These are phyloP conservation scores for Pantherophis alleghaniensis DNA, from an alignment of 2,797 vertebrate genomes.

Conservation along the genomic window DNA sequence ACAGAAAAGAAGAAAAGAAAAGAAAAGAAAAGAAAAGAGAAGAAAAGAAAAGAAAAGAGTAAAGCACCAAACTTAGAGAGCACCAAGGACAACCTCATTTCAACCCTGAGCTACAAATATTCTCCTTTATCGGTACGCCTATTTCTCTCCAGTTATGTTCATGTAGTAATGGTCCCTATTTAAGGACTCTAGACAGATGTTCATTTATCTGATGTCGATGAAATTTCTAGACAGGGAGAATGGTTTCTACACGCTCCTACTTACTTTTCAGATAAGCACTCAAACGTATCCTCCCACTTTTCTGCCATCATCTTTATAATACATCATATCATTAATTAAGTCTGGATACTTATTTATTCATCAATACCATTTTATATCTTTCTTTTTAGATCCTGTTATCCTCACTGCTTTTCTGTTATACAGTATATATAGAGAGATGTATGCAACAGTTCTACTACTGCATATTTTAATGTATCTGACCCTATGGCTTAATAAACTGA, in stretches of 20 bases:
- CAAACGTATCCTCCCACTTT: background rate
- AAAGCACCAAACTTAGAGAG: too few relatives aligned
- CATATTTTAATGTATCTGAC: background rate
- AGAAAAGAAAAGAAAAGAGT: too few relatives aligned
- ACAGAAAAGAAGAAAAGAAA: too few relatives aligned
- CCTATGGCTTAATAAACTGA: background rate
- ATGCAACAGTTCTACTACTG: background rate
- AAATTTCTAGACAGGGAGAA: too few relatives aligned
- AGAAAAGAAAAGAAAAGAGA: too few relatives aligned
- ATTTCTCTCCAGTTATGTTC: background rate
- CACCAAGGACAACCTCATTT: too few relatives aligned
- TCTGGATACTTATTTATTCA: background rate
- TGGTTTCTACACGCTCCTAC: too few relatives aligned
- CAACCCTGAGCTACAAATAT: too few relatives aligned
- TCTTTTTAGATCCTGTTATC: background rate
- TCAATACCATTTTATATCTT: background rate
- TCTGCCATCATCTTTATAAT: background rate
- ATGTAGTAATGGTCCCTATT: background rate
- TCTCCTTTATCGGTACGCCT: background rate
- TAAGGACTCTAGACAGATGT: too few relatives aligned
- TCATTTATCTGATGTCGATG: too few relatives aligned
- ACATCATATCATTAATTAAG: background rate
- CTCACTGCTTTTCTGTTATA: background rate
- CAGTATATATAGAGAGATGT: too few relatives aligned
- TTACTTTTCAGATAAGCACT: too few relatives aligned